These are phyloP conservation scores for Aphidius ervi DNA, from an alignment of 1,140 invertebrate genomes.

Conservation along the genomic window DNA sequence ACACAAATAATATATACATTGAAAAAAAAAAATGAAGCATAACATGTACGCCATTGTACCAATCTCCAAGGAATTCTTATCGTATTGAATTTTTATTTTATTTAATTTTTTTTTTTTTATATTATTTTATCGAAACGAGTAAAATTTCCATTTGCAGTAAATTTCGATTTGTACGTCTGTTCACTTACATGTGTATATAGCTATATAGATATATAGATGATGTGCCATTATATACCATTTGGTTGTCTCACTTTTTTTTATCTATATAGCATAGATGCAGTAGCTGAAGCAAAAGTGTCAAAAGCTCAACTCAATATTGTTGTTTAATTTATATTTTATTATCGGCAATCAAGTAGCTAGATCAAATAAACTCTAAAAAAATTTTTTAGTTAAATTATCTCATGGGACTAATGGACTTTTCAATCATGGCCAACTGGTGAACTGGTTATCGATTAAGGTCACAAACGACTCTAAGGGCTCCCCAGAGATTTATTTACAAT, in stretches of 20 bases:
- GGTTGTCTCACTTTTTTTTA: too few relatives aligned
- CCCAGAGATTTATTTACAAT: constrained; percentile 8
- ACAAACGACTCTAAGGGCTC: constrained; percentile 10
- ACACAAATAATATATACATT: too few relatives aligned
- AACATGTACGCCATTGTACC: too few relatives aligned
- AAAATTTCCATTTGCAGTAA: constrained; percentile 27
- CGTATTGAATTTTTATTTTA: constrained; percentile 16
- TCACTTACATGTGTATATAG: not conserved
- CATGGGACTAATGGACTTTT: constrained; percentile 34
- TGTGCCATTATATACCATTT: too few relatives aligned
- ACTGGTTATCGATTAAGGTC: constrained; percentile 36
- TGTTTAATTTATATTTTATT: constrained; percentile 23
- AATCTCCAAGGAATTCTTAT: too few relatives aligned
- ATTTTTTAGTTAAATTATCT: not conserved
- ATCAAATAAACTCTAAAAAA: too few relatives aligned
- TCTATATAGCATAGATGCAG: not conserved
- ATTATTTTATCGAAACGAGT: constrained; percentile 13
- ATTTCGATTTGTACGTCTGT: constrained; percentile 18
- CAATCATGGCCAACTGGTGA: constrained; percentile 33
- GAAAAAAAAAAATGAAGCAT: too few relatives aligned
- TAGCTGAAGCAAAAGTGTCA: not conserved
- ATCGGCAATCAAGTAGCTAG: constrained; percentile 2
- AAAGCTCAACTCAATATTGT: constrained; percentile 25
- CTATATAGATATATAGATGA: too few relatives aligned
- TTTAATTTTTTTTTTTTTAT: constrained; percentile 15